A percentile compares a stretch with the other conserved stretches of the same genome.
These are phyloP conservation scores for Doryteuthis pealeii DNA, from an alignment of 1,140 invertebrate species.

Conservation along the genomic window DNA sequence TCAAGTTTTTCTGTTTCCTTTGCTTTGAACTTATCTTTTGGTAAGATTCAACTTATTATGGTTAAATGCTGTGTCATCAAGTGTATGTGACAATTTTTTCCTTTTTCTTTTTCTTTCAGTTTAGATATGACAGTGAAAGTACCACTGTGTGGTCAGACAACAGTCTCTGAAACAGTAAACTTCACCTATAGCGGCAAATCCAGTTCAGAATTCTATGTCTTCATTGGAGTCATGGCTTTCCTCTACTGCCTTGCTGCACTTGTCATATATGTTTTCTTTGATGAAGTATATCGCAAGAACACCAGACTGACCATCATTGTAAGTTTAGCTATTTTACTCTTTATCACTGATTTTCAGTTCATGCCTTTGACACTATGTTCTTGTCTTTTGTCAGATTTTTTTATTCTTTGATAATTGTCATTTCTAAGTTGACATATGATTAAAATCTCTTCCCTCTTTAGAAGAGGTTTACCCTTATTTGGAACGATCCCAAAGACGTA, in stretches of 20 bases:
- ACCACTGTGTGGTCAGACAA: not conserved
- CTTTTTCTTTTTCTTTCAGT: not conserved
- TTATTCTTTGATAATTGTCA: too few relatives aligned
- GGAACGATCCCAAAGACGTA: too few relatives aligned
- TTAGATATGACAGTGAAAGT: not conserved
- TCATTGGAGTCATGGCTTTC: conserved; percentile 70
- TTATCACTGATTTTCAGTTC: not conserved
- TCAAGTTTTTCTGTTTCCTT: too few relatives aligned
- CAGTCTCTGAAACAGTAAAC: not conserved
- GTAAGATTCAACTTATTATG: too few relatives aligned
- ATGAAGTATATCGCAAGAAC: conserved; percentile 67
- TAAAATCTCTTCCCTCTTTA: too few relatives aligned
- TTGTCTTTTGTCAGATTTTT: too few relatives aligned
- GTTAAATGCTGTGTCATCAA: too few relatives aligned
- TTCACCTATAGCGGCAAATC: conserved; percentile 39
- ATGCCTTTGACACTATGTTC: conserved; percentile 5
- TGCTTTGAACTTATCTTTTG: too few relatives aligned
- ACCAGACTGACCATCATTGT: conserved; percentile 62
- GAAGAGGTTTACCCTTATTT: too few relatives aligned
- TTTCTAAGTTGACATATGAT: too few relatives aligned
- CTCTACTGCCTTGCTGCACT: conserved; percentile 67
- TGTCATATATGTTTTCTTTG: conserved; percentile 67
- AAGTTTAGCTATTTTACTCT: conserved; percentile 35
- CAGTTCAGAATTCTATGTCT: conserved; percentile 71
- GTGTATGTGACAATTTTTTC: too few relatives aligned